Percentiles rank a stretch among this genome's conserved stretches.
Evolutionary conservation across 1,140 invertebrate species (phyloP).

Genomic region (Penaeus japonicus): DNA sequence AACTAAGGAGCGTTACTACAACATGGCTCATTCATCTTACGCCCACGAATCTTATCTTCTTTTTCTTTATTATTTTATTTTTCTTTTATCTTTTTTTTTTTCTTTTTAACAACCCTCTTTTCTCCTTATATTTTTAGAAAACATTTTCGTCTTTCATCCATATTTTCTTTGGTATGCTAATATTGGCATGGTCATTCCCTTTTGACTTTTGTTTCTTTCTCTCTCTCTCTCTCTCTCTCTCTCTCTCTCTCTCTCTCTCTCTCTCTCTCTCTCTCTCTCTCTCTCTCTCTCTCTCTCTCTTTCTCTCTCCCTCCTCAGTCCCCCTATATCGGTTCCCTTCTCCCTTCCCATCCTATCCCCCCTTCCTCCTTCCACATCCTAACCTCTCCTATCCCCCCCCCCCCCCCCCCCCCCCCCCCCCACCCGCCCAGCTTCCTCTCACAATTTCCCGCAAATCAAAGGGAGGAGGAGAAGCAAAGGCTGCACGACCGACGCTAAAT

Average conservation of each 20-base stretch:
- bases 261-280: background rate
- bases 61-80: background rate
- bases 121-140: background rate
- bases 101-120: background rate
- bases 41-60: background rate
- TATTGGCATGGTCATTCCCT: background rate
- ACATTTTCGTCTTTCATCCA: background rate
- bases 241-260: constrained; percentile 14
- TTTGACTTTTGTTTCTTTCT: background rate
- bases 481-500: too few species aligned
- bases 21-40: too few species aligned
- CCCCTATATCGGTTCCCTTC: too few species aligned
- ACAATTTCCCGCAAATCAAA: background rate
- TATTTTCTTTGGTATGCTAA: background rate
- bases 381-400: background rate
- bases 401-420: background rate
- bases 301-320: too few species aligned
- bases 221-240: background rate
- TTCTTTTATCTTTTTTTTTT: background rate
- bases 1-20: too few species aligned
- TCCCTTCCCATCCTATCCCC: background rate
- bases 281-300: background rate
- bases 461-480: too few species aligned
- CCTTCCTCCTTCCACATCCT: background rate
- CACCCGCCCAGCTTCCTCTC: background rate